Evolutionary conservation across 2,797 vertebrate genomes (phyloP), one percentile per base, ranked within the genome.

Genomic region (Echeneis naucrates): DNA sequence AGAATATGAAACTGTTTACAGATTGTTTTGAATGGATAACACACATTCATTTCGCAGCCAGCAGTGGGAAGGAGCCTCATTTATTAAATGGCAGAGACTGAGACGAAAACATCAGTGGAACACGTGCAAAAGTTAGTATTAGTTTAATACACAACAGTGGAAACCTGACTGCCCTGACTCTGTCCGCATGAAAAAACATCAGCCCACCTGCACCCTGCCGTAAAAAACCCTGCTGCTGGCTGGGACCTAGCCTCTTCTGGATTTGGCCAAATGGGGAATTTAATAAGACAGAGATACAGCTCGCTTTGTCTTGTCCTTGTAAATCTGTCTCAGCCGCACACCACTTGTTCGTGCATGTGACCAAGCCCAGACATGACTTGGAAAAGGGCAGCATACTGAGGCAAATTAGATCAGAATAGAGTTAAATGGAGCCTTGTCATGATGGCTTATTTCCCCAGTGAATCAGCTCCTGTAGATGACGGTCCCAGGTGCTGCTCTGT

Each of bases 271-370:
- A 68, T 23, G 27, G 2, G 8, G 1, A 54, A 50, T 19, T 55
- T 9, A 62, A 59, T 66, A 44, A 50, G 58, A 66, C 26, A 24
- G 19, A 4, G 44, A 56, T 27, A 64, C 23, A 77, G 71, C 55
- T 84, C 67, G 72, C 77, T 76, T 77, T 88, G 66, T 81, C 54
- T 50, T 75, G 57, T 65, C 74, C 62, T 86, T 65, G 17, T 89
- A 83, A 92, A 89, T 85, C 67, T 47, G 57, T 67, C 72, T 58
- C 64, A 54, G 12, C 5, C 56, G 72, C 24, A 54, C 54, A 44
- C 45, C 21, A 45, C 40, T 70, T 53, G 24, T 24, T 63, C 8
- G 14, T 32, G 50, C 50, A 80, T 62, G 40, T 21, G 54, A 23
- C 44, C 30, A 51, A 48, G 56, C 26, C 55, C 69, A 68, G 74